Percentiles rank a stretch among this genome's conserved stretches.
Evolutionary conservation across 1,140 invertebrate genomes (phyloP).

Genomic region (Cecropterus lyciades): DNA sequence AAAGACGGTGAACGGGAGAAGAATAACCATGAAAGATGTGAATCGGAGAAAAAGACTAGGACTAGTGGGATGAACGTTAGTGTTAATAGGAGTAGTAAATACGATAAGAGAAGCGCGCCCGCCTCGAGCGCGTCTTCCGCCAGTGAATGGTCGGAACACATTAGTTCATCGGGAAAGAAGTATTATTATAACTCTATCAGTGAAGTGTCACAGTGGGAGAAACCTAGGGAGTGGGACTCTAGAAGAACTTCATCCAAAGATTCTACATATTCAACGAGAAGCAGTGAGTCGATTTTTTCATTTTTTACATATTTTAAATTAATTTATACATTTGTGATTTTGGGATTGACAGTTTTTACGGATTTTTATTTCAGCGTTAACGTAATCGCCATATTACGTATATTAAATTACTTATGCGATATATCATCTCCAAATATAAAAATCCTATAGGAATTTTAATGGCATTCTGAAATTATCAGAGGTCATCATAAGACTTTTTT

Average conservation of each 20-base stretch:
- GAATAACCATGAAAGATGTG: conserved; percentile 93
- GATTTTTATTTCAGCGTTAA: no score
- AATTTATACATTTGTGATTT: no score
- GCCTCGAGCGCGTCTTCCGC: conserved; percentile 59
- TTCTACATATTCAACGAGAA: conserved; percentile 74
- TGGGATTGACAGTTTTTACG: no score
- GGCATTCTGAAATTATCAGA: not conserved
- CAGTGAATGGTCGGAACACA: conserved; percentile 98
- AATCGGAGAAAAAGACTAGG: conserved; percentile 87
- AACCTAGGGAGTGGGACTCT: conserved; percentile 95
- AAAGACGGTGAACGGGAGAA: conserved; percentile 92
- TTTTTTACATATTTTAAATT: no score
- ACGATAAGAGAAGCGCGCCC: conserved; percentile 73
- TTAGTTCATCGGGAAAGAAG: conserved; percentile 96
- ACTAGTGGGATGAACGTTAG: conserved; percentile 75
- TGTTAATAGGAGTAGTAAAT: conserved; percentile 83
- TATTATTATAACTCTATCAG: conserved; percentile 99
- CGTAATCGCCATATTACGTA: no score
- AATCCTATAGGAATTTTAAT: not conserved
- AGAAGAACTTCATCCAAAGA: conserved; percentile 83
- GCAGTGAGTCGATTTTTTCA: conserved; percentile 10
- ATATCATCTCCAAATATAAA: no score
- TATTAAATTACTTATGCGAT: no score
- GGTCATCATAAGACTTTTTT: not conserved
- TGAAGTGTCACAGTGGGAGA: conserved; percentile 99